Conservation (phyloP, 2,888 invertebrate species). For the Biston betularia region DNA sequence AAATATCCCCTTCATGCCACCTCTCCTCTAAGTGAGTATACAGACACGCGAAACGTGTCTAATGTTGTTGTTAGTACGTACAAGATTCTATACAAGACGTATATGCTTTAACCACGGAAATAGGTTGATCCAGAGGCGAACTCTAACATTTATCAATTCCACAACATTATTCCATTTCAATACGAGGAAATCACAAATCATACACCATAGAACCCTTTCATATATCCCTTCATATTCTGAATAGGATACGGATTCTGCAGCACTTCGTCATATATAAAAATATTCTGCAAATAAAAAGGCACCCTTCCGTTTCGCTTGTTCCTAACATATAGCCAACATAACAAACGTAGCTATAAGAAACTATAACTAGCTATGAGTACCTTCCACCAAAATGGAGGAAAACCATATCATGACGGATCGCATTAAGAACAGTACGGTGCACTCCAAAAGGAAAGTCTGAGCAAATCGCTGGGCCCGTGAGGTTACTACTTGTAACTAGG, state of each 20-base stretch:
- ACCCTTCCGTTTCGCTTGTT: conserved; percentile 18
- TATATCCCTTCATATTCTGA: conserved; percentile 21
- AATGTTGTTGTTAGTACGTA: no score
- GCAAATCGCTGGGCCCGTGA: conserved; percentile 37
- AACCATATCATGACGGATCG: conserved; percentile 43
- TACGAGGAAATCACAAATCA: conserved; percentile 19
- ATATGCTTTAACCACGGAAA: no score
- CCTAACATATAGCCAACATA: conserved; percentile 14
- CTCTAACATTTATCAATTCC: conserved; percentile 16
- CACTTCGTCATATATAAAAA: conserved; percentile 19
- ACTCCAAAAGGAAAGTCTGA: conserved; percentile 40
- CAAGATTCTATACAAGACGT: no score
- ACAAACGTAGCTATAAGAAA: conserved; percentile 13
- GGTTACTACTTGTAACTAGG: conserved; percentile 40
- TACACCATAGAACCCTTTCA: conserved; percentile 14
- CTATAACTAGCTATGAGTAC: background rate
- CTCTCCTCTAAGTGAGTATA: no score
- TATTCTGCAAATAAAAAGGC: conserved; percentile 22
- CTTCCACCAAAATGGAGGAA: conserved; percentile 34
- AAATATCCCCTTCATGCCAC: no score
- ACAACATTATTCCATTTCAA: conserved; percentile 15
- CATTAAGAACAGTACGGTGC: conserved; percentile 42
- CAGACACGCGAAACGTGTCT: no score
- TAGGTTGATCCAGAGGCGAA: background rate
- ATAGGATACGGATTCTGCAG: conserved; percentile 19